Base-by-base conservation (phyloP, 1,140 invertebrate species). In the Brachionus asplanchnoidis region DNA sequence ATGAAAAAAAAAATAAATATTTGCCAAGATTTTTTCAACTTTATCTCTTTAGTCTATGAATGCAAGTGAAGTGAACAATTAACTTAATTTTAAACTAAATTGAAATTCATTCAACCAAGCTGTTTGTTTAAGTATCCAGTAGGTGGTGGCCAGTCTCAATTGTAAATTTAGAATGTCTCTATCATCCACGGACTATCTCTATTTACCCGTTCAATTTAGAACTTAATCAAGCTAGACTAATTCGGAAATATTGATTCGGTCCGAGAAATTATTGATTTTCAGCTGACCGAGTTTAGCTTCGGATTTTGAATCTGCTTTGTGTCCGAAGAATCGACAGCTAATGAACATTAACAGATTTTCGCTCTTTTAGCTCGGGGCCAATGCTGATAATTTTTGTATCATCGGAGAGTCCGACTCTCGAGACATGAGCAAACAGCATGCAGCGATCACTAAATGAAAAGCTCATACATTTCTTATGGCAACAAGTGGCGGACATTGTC, bases 261-360 rank as follows among this genome's bases (percentile, higher is more conserved):
- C 32, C n/a, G 68, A 42, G n/a, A 73, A 42, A 73, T 42, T 73
- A 73, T 73, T 40, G 68, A 73, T 73, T 73, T 73, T 73, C 68
- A 42, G 40, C 36, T 73, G 40, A 42, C 68, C 68, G 68, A 73
- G 17, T 20, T 42, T 42, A 3, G 28, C 11, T 73, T 73, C 26
- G 66, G 66, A 14, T 68, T 68, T 40, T 40, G 32, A 68, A 17
- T 73, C 68, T 73, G 68, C 17, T 73, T 40, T 20, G 23, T 73
- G 68, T 73, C 40, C 68, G 40, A 36, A 73, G 11, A 40, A 68
- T 32, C 26, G 32, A 68, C 66, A 68, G 32, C 26, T 68, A 14
- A 32, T 68, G 66, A 68, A 68, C 66, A 68, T 73, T 44, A 73
- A 20, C 68, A 73, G 68, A 73, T 46, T 46, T 46, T 46, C 44